Percentiles rank a stretch among this genome's conserved stretches.
Evolutionary conservation across 2,113 vertebrate species (phyloP).

Genomic region (Sapayoa aenigma): DNA sequence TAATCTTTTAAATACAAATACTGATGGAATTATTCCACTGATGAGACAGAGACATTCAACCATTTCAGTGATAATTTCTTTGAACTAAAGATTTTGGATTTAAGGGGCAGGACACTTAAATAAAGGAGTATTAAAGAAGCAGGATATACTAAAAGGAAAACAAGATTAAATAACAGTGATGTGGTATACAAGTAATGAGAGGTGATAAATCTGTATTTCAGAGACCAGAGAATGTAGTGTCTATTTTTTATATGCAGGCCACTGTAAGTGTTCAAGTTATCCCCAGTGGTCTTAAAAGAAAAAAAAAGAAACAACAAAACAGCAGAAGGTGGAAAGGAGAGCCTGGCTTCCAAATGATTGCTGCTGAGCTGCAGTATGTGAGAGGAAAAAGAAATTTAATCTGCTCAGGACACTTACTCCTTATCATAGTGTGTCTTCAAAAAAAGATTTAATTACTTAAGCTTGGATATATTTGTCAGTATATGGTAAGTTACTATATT

Average conservation of each 20-base stretch:
- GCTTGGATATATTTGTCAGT: conserved; percentile 67
- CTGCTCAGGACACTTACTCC: conserved; percentile 58
- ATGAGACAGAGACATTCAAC: background rate
- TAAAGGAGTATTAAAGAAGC: background rate
- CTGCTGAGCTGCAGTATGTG: background rate
- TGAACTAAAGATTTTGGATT: background rate
- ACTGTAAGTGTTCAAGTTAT: background rate
- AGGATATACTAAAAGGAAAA: conserved; percentile 7
- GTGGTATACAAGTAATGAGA: background rate
- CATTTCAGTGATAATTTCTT: background rate
- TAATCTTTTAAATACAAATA: background rate
- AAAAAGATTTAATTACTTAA: conserved; percentile 75
- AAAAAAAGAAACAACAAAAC: background rate
- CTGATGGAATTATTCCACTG: background rate
- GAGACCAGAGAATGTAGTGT: background rate
- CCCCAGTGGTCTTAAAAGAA: background rate
- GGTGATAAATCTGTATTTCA: background rate
- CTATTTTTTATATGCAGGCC: background rate
- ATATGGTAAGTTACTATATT: conserved; percentile 68
- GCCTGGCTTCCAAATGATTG: background rate
- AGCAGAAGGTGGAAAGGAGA: background rate
- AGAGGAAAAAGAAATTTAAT: conserved; percentile 57
- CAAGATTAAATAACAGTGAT: conserved; percentile 21
- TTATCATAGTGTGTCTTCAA: conserved; percentile 62
- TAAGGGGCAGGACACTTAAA: background rate